Evolutionary conservation across 1,140 invertebrate species (phyloP), one percentile per base, ranked within the genome.

Genomic region (Gryllus bimaculatus): DNA sequence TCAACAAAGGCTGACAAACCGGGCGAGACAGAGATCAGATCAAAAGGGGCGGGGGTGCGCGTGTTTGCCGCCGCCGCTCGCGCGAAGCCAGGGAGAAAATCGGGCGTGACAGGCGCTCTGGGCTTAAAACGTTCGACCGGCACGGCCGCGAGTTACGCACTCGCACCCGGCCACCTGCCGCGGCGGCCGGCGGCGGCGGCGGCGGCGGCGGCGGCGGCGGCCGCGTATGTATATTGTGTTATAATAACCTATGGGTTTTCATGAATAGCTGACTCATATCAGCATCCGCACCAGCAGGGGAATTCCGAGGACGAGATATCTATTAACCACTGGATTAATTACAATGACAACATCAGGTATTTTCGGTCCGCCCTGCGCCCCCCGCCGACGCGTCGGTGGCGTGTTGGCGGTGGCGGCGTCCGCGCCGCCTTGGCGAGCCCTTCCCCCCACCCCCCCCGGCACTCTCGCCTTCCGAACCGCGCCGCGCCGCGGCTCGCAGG

Each of bases 251-350:
- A 66, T 66, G 54, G 54, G 54, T 66, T n/a, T n/a, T 66, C 54
- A 66, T 66, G 54, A 66, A 66, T 66, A 66, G 54, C 54, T 66
- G 54, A 66, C 54, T 66, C 54, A 66, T 66, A 66, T 66, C 54
- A 66, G 54, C 54, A 66, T 66, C 54, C 54, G 10, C 18, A 13
- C 54, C 54, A 13, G n/a, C 18, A 13, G 54, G 26, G 54, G 54
- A 13, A 66, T 66, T 3, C 18, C 54, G 54, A 66, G 10, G 54
- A 66, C 54, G 54, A 66, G 54, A 66, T 66, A 66, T 66, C 54
- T 3, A 3, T 66, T 3, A 66, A 1, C 54, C 2, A 66, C 54
- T 18, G 54, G 54, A 66, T 66, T 66, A 66, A 66, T 66, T 66
- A 66, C 54, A 66, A 66, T 66, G 54, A 66, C 54, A 66, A 66